Evolutionary conservation across 2,888 invertebrate species (phyloP), one percentile per base, ranked within the genome.

Genomic region (Tipula confusa): DNA sequence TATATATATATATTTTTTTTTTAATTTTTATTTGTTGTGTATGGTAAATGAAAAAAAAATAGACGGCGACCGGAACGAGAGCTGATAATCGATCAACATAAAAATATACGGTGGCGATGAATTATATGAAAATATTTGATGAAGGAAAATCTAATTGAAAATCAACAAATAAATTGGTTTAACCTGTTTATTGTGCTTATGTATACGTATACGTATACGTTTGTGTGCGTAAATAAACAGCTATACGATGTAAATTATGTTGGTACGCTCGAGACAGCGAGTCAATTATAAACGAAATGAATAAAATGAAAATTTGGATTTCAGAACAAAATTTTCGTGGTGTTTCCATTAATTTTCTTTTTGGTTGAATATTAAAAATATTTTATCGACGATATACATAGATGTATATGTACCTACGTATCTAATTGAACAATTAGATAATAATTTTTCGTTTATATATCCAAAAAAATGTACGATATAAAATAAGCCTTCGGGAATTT

Each of bases 91-190:
- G 64, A 64, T 64, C 64, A 64, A 64, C 18, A 64, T 43, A 43
- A 43, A 43, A 48, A 64, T 24, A 64, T 64, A 64, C 18, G 9
- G 64, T 7, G 9, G 64, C 24, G 64, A 9, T 64, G 24, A 64
- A 64, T 64, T 64, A 64, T 24, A 64, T 64, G 64, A 64, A 64
- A 64, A 64, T 64, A 24, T 64, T 64, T 64, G 64, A 64, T 64
- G 64, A 64, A 64, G 64, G 64, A 64, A 64, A 64, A 64, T 64
- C 64, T 64, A 64, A 64, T 64, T 64, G 64, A 24, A 64, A 64
- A 64, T 64, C 64, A 64, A 64, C 64, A 64, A 9, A 64, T 64
- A 64, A 64, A 64, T 64, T 64, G 64, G 64, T 64, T 64, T 64
- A 64, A 64, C 24, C 64, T 64, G 64, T 64, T 64, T 64, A 64